Conservation (phyloP, 2,113 vertebrate species). For the Coreoperca whiteheadi region DNA sequence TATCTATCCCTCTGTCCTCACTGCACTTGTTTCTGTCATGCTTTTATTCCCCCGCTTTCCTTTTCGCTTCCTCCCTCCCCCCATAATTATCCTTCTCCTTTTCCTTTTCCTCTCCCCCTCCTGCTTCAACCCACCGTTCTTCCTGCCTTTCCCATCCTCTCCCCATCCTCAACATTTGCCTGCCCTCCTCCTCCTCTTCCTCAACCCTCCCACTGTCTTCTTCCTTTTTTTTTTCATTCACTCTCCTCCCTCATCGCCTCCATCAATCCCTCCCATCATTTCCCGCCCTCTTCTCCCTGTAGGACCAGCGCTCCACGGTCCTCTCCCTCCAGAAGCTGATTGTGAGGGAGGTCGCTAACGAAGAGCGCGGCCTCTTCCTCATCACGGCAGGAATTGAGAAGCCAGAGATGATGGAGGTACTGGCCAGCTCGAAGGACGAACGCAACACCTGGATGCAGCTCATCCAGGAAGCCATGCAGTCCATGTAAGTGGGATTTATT, state of each 20-base stretch:
- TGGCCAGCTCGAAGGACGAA: slow-evolving; percentile 93
- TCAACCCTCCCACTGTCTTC: slow-evolving; percentile 63
- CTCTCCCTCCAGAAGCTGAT: slow-evolving; percentile 98
- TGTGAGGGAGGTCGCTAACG: slow-evolving; percentile 97
- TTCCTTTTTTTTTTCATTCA: slow-evolving; percentile 18
- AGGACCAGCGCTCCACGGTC: slow-evolving; percentile 97
- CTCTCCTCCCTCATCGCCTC: slow-evolving; percentile 37
- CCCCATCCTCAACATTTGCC: slow-evolving; percentile 28
- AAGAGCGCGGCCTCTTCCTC: slow-evolving; percentile 96
- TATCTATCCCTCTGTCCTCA: neutral
- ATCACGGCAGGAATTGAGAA: slow-evolving; percentile 91
- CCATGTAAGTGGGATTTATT: slow-evolving; percentile 87
- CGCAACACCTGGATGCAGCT: slow-evolving; percentile 94
- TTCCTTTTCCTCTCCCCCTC: neutral
- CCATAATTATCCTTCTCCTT: slow-evolving; percentile 1
- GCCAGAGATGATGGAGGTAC: slow-evolving; percentile 97
- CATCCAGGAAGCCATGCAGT: slow-evolving; percentile 92
- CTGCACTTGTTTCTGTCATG: slow-evolving; percentile 13
- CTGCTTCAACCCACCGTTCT: slow-evolving; percentile 20
- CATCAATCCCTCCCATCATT: slow-evolving; percentile 25
- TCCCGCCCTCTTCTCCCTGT: slow-evolving; percentile 10
- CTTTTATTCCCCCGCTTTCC: slow-evolving; percentile 7
- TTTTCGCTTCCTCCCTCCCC: neutral
- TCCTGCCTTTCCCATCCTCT: slow-evolving; percentile 40
- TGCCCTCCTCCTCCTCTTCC: slow-evolving; percentile 37